Evolutionary conservation across 2,888 invertebrate species (phyloP).

Genomic region (Miltochrista miniata): DNA sequence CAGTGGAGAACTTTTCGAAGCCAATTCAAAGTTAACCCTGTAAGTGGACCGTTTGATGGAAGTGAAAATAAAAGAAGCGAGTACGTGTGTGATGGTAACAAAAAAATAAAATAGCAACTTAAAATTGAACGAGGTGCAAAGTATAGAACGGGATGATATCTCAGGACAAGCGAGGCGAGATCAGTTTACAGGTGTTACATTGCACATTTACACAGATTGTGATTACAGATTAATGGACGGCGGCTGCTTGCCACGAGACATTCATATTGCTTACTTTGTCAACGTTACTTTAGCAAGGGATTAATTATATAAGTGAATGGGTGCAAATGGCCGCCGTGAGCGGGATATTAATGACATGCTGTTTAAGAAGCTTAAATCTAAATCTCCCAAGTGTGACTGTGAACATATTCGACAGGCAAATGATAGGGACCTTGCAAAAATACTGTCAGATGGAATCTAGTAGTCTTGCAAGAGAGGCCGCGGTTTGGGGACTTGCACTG

Average conservation of each 20-base stretch:
- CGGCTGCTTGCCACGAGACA: conserved; percentile 50
- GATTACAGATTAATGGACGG: conserved; percentile 58
- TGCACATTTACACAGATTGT: conserved; percentile 80
- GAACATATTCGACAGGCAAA: conserved; percentile 76
- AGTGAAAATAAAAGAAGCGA: conserved; percentile 81
- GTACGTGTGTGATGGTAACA: conserved; percentile 77
- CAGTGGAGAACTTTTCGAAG: conserved; percentile 77
- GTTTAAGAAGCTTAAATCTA: conserved; percentile 79
- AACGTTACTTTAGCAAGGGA: conserved; percentile 11
- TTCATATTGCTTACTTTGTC: conserved; percentile 5
- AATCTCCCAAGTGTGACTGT: conserved; percentile 77
- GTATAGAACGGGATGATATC: conserved; percentile 80
- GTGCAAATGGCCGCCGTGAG: conserved; percentile 56
- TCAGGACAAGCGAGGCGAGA: conserved; percentile 82
- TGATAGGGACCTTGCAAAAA: conserved; percentile 75
- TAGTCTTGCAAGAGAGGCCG: conserved; percentile 75
- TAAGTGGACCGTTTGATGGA: conserved; percentile 82
- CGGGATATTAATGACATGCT: conserved; percentile 78
- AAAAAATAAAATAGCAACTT: conserved; percentile 74
- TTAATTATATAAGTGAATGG: conserved; percentile 24
- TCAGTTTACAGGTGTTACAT: conserved; percentile 77
- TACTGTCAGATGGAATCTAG: conserved; percentile 64
- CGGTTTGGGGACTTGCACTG: conserved; percentile 61
- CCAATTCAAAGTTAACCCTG: conserved; percentile 83
- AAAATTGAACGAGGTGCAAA: conserved; percentile 83